Evolutionary conservation across 2,888 invertebrate species (phyloP).

Genomic region (Lysandra coridon): DNA sequence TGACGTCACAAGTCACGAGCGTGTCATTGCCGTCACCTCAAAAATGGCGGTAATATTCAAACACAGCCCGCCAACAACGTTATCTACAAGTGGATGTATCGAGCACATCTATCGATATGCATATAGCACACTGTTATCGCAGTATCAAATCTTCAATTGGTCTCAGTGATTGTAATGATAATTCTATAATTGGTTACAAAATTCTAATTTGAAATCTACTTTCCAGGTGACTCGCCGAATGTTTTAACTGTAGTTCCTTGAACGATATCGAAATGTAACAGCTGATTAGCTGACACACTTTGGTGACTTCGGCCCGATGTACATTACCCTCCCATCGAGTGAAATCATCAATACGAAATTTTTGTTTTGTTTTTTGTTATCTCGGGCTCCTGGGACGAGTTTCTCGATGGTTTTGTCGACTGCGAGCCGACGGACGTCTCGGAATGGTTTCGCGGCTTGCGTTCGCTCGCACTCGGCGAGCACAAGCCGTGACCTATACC

Average conservation of each 20-base stretch:
- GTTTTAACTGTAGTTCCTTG: slow-evolving; percentile 74
- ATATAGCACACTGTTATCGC: slow-evolving; percentile 57
- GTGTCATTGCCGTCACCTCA: background rate
- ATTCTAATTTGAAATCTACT: slow-evolving; percentile 80
- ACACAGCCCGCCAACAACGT: slow-evolving; percentile 29
- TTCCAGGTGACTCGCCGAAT: slow-evolving; percentile 79
- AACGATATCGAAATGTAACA: slow-evolving; percentile 68
- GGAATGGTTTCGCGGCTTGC: background rate
- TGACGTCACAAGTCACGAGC: slow-evolving; percentile 17
- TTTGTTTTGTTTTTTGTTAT: slow-evolving; percentile 35
- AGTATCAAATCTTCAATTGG: slow-evolving; percentile 58
- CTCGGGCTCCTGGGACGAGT: background rate
- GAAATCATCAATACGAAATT: slow-evolving; percentile 46
- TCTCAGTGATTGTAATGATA: slow-evolving; percentile 63
- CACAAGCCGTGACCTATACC: background rate
- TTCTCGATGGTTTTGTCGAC: background rate
- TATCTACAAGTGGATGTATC: slow-evolving; percentile 56
- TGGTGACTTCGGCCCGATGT: slow-evolving; percentile 58
- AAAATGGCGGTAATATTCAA: background rate
- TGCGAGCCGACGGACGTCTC: background rate
- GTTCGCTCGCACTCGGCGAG: background rate
- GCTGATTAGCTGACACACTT: slow-evolving; percentile 65
- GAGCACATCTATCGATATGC: slow-evolving; percentile 56
- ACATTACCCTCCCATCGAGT: slow-evolving; percentile 46
- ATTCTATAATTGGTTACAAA: slow-evolving; percentile 73